Evolutionary conservation across 2,888 invertebrate species (phyloP).

Genomic region (Ormyrus rosae): DNA sequence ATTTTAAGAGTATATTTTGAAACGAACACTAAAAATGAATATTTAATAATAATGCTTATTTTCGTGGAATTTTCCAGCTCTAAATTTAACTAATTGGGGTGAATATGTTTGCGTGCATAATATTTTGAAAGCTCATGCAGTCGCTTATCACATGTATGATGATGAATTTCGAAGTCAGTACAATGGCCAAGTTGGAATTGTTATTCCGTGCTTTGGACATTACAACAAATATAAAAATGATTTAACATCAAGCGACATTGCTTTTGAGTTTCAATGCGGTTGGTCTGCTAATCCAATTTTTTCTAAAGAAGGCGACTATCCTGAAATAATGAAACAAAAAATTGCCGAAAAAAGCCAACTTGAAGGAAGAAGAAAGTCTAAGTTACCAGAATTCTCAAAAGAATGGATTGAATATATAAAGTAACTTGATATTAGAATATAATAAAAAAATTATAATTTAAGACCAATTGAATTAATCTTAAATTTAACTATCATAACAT

Average conservation of each 20-base stretch:
- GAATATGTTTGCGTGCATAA: constrained; percentile 85
- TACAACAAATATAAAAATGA: constrained; percentile 60
- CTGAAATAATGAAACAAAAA: constrained; percentile 75
- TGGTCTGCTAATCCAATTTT: constrained; percentile 77
- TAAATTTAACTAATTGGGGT: constrained; percentile 77
- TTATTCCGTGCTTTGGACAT: constrained; percentile 37
- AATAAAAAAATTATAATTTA: not conserved
- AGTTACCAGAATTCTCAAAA: constrained; percentile 75
- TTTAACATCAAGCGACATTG: constrained; percentile 51
- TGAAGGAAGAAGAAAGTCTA: constrained; percentile 74
- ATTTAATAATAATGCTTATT: not conserved
- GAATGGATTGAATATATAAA: constrained; percentile 80
- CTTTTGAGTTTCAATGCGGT: constrained; percentile 75
- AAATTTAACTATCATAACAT: not conserved
- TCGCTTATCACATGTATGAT: constrained; percentile 81
- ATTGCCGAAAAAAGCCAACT: constrained; percentile 74
- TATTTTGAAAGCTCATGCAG: constrained; percentile 84
- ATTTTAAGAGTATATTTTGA: too few relatives aligned
- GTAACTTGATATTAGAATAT: constrained; percentile 55
- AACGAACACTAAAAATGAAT: too few relatives aligned
- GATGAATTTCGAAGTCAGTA: constrained; percentile 78
- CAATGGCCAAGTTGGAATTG: constrained; percentile 76
- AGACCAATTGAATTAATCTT: not conserved
- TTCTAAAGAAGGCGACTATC: constrained; percentile 77
- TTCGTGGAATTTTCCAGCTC: constrained; percentile 63